phyloP scores from a whole-genome alignment of 2,888 invertebrate species.

The Amphipoea lucens region DNA sequence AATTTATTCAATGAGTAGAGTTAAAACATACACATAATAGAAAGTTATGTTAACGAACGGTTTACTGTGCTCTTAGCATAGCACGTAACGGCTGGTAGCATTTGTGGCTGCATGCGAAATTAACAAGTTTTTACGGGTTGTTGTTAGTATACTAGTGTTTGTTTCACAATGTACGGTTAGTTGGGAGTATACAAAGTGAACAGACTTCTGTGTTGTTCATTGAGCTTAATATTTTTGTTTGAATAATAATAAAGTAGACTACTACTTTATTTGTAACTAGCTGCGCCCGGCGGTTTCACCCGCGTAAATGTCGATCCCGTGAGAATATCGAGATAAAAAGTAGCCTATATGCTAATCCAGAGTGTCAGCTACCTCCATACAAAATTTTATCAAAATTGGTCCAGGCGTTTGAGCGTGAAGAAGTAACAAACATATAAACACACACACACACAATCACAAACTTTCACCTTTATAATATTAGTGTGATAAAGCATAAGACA shows the following conservation, averaged over 20 bases:
- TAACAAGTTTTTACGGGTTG: constrained; percentile 56
- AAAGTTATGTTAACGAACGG: constrained; percentile 52
- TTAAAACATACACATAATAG: constrained; percentile 20
- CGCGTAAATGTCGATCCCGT: too few species aligned
- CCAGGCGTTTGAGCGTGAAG: too few species aligned
- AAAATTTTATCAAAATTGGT: too few species aligned
- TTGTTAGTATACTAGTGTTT: constrained; percentile 33
- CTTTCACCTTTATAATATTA: too few species aligned
- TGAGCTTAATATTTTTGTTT: not conserved
- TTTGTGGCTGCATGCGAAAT: constrained; percentile 55
- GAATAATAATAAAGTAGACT: not conserved
- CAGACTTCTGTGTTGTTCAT: constrained; percentile 12
- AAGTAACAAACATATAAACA: too few species aligned
- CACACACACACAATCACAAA: too few species aligned
- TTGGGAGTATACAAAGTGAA: constrained; percentile 10
- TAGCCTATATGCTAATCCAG: too few species aligned
- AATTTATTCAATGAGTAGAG: constrained; percentile 18
- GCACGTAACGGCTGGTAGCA: constrained; percentile 45
- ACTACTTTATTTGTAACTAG: too few species aligned
- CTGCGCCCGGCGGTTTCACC: too few species aligned
- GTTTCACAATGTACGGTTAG: constrained; percentile 31
- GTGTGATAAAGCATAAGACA: too few species aligned
- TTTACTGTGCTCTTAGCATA: constrained; percentile 42
- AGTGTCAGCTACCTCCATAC: too few species aligned
- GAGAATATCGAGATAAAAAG: too few species aligned